Evolutionary conservation across 2,113 vertebrate species (phyloP).

Genomic region (Malaclemys terrapin): DNA sequence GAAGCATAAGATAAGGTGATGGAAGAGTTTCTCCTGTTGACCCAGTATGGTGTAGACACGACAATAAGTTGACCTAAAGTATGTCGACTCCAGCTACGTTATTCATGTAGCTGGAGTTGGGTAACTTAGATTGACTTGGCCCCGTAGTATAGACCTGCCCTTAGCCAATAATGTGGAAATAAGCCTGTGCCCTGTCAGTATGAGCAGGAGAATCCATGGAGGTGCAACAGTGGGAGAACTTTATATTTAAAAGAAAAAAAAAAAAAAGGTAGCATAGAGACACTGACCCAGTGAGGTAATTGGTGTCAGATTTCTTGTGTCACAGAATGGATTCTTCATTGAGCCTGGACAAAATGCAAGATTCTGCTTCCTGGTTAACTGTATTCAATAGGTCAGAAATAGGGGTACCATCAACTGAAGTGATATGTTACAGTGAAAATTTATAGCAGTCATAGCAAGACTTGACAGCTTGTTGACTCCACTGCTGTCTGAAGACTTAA

Average conservation of each 20-base stretch:
- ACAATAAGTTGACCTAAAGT: too few relatives aligned
- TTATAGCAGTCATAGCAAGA: neutral
- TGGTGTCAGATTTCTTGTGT: neutral
- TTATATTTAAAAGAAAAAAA: neutral
- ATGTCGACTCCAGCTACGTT: too few relatives aligned
- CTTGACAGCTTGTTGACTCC: fast-evolving
- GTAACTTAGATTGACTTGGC: too few relatives aligned
- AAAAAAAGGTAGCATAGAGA: fast-evolving
- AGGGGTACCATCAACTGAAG: neutral
- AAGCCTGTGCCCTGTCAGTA: neutral
- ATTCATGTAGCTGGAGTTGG: too few relatives aligned
- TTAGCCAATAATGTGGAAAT: neutral
- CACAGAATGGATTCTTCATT: neutral
- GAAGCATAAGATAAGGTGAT: too few relatives aligned
- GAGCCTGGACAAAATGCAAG: neutral
- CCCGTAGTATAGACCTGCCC: too few relatives aligned
- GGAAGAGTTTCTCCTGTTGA: too few relatives aligned
- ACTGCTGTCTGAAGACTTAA: neutral
- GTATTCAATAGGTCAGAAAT: neutral
- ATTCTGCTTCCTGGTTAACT: fast-evolving
- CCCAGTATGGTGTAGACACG: too few relatives aligned
- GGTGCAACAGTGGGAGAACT: neutral
- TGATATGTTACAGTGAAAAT: neutral
- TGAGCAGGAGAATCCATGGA: neutral
- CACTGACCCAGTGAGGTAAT: fast-evolving